phyloP scores from a whole-genome alignment of 2,113 vertebrate species.

The Mungos mungo region DNA sequence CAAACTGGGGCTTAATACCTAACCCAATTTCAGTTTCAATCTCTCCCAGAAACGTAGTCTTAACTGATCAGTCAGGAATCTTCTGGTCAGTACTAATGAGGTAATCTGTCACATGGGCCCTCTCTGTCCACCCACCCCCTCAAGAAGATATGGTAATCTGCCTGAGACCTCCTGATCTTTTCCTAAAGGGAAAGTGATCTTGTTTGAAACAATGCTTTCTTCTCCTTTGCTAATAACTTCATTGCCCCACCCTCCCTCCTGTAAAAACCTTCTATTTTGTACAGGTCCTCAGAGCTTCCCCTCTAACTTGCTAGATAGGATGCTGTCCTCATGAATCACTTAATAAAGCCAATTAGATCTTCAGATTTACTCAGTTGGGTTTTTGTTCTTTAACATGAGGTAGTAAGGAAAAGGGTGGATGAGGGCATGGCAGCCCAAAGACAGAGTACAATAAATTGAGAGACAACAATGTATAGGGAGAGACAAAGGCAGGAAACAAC shows the following conservation, averaged over 20 bases:
- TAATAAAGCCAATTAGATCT: neutral
- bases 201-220: neutral
- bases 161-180: neutral
- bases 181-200: neutral
- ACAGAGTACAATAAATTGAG: neutral
- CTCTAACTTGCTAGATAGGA: neutral
- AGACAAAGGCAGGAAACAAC: neutral
- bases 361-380: neutral
- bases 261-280: neutral
- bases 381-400: neutral
- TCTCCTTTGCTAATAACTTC: neutral
- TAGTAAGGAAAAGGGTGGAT: neutral
- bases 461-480: neutral
- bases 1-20: neutral
- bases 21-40: neutral
- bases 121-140: neutral
- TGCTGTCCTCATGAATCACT: neutral
- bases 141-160: neutral
- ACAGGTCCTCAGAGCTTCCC: neutral
- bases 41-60: neutral
- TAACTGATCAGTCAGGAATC: neutral
- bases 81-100: neutral
- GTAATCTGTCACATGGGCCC: neutral
- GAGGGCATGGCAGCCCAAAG: neutral
- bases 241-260: neutral